A percentile compares a stretch with the other conserved stretches of the same genome.
phyloP scores from a whole-genome alignment of 2,888 invertebrate genomes.

The Drepanosiphum platanoidis region DNA sequence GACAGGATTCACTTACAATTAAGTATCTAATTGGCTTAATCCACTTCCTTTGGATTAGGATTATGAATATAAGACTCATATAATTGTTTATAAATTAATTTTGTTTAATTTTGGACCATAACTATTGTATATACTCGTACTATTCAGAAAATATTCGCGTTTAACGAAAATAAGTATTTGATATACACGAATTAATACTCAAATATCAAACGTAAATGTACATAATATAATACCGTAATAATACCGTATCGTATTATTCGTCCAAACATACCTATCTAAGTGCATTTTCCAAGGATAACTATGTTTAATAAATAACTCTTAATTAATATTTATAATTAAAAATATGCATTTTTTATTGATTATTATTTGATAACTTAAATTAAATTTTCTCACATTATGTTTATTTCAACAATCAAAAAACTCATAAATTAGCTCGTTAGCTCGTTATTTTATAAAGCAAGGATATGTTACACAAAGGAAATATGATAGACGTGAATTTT shows the following conservation, averaged over 20 bases:
- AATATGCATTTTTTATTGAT: background rate
- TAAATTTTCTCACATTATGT: background rate
- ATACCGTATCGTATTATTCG: too few relatives aligned
- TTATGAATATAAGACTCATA: background rate
- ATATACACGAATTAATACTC: too few relatives aligned
- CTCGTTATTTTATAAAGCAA: background rate
- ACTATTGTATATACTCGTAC: too few relatives aligned
- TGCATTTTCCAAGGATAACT: background rate
- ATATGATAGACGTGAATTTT: background rate
- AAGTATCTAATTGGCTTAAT: background rate
- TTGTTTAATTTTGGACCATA: background rate
- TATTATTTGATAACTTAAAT: background rate
- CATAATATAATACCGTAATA: too few relatives aligned
- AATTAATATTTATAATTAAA: background rate
- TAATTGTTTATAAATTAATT: background rate
- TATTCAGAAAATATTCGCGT: too few relatives aligned
- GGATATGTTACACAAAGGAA: background rate
- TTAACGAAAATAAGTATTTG: too few relatives aligned
- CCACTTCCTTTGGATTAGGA: background rate
- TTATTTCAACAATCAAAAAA: background rate
- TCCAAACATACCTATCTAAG: too few relatives aligned
- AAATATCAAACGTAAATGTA: too few relatives aligned
- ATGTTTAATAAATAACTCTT: background rate
- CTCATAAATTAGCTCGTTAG: background rate
- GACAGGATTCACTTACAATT: background rate